A percentile compares a stretch with the other conserved stretches of the same genome.
Evolutionary conservation across 2,797 vertebrate species (phyloP).

Genomic region (Loris lydekkerianus): DNA sequence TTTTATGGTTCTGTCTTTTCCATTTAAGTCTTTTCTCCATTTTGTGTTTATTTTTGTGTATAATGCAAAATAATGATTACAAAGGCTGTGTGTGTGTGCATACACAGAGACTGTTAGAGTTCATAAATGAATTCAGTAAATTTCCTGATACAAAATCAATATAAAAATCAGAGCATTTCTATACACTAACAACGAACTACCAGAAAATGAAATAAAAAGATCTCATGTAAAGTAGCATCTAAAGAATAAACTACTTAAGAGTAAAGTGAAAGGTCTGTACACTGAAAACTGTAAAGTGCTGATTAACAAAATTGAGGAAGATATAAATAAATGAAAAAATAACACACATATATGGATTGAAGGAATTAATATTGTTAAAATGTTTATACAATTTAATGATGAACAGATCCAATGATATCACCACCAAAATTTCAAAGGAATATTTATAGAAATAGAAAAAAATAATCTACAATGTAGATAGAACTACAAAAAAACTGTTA

Average conservation of each 20-base stretch:
- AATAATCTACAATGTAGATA: neutral
- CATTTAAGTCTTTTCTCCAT: neutral
- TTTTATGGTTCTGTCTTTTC: neutral
- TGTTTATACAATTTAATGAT: neutral
- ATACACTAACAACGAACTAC: neutral
- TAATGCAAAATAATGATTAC: neutral
- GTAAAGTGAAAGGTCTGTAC: neutral
- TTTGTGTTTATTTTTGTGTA: neutral
- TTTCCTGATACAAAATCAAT: neutral
- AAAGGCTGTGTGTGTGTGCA: neutral
- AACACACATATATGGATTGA: neutral
- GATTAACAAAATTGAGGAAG: neutral
- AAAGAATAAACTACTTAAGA: neutral
- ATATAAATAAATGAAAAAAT: neutral
- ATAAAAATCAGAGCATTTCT: neutral
- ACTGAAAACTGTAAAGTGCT: neutral
- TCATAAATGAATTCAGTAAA: neutral
- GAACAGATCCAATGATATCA: neutral
- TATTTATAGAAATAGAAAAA: neutral
- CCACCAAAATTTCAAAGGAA: neutral
- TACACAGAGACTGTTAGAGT: neutral
- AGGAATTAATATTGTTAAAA: neutral
- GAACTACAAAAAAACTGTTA: neutral
- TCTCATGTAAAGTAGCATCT: neutral
- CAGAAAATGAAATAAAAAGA: neutral